phyloP scores from a whole-genome alignment of 2,888 invertebrate genomes.

The Chalcis sispes region DNA sequence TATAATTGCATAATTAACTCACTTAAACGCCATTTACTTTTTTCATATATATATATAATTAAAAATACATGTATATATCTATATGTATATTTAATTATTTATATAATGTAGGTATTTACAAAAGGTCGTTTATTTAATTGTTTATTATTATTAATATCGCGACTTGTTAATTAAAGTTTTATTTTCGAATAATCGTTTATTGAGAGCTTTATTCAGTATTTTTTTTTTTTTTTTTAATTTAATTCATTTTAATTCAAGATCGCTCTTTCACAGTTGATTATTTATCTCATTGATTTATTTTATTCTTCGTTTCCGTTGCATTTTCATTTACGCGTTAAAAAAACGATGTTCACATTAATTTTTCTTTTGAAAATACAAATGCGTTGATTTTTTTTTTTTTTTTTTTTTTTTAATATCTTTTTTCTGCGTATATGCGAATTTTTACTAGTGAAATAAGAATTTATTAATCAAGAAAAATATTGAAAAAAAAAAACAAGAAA shows the following conservation, averaged over 20 bases:
- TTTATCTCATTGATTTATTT: slow-evolving; percentile 1
- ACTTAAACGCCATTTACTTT: slow-evolving; percentile 56
- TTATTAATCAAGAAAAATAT: not conserved
- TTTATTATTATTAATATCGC: slow-evolving; percentile 64
- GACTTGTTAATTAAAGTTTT: slow-evolving; percentile 67
- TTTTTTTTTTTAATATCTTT: not conserved
- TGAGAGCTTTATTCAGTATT: slow-evolving; percentile 60
- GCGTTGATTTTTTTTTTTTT: not conserved
- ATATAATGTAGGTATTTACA: slow-evolving; percentile 71
- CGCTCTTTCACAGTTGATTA: not conserved
- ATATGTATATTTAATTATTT: slow-evolving; percentile 58
- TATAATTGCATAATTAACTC: slow-evolving; percentile 49
- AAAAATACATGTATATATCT: no score
- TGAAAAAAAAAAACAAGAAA: not conserved
- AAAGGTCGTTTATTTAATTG: slow-evolving; percentile 64
- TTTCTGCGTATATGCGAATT: not conserved
- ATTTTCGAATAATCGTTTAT: slow-evolving; percentile 72
- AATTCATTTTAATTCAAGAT: no score
- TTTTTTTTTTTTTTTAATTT: no score
- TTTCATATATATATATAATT: slow-evolving; percentile 6
- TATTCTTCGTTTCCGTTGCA: not conserved
- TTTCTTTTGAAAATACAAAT: not conserved
- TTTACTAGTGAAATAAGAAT: slow-evolving; percentile 11
- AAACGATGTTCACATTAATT: no score
- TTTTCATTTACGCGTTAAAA: no score